phyloP scores from a whole-genome alignment of 2,113 vertebrate genomes.

The Emydocephalus ijimae region DNA sequence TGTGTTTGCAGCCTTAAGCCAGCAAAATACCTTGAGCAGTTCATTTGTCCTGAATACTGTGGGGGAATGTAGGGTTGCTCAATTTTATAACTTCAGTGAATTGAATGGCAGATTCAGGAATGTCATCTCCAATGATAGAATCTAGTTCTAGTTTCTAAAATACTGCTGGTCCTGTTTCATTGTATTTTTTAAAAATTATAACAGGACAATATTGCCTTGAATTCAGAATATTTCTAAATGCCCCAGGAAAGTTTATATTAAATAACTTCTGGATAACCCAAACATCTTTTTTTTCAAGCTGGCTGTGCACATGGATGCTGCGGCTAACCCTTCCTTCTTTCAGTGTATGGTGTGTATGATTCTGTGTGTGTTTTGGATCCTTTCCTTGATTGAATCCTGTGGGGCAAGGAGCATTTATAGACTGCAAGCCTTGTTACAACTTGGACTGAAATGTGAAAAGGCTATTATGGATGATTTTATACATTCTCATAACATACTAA shows the following conservation, averaged over 20 bases:
- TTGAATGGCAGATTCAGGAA: neutral
- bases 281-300: too few relatives aligned
- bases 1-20: neutral
- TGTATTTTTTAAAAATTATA: neutral
- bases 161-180: neutral
- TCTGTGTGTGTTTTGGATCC: too few relatives aligned
- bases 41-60: neutral
- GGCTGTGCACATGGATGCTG: too few relatives aligned
- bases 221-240: neutral
- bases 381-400: too few relatives aligned
- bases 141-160: neutral
- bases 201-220: neutral
- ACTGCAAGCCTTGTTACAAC: too few relatives aligned
- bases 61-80: neutral
- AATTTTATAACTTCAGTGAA: neutral
- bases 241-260: neutral
- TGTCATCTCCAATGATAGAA: neutral
- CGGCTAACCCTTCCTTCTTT: too few relatives aligned
- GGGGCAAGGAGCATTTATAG: too few relatives aligned
- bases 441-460: too few relatives aligned
- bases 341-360: too few relatives aligned
- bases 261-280: neutral
- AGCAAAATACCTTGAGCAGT: neutral
- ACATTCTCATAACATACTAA: too few relatives aligned
- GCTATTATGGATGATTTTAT: too few relatives aligned